phyloP scores from a whole-genome alignment of 2,888 invertebrate species.

The Homarus gammarus region DNA sequence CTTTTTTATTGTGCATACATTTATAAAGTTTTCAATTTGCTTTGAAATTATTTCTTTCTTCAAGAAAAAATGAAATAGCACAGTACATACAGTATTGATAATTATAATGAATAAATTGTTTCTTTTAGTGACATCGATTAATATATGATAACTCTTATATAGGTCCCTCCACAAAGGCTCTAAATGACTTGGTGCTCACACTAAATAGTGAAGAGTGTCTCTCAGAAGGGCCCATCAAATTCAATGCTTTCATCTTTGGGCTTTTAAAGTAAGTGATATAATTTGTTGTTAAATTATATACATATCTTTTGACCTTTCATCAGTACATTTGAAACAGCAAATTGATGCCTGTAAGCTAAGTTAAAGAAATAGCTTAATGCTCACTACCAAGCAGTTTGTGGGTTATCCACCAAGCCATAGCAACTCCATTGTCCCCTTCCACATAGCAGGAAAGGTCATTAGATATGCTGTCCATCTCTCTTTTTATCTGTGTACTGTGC shows the following conservation, averaged over 20 bases:
- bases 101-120: neutral
- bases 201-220: constrained; percentile 91
- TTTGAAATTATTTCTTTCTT: neutral
- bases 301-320: neutral
- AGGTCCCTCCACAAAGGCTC: constrained; percentile 89
- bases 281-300: too few species aligned
- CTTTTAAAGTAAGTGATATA: constrained; percentile 86
- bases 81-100: too few species aligned
- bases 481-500: too few species aligned
- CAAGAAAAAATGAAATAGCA: too few species aligned
- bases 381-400: too few species aligned
- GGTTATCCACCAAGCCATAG: too few species aligned
- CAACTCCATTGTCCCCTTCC: too few species aligned
- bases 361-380: too few species aligned
- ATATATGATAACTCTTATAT: neutral
- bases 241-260: constrained; percentile 93
- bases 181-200: constrained; percentile 90
- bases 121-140: neutral
- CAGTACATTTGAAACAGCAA: too few species aligned
- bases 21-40: neutral
- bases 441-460: too few species aligned
- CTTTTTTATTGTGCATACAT: neutral
- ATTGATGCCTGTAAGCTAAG: too few species aligned
- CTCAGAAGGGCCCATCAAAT: constrained; percentile 90
- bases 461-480: too few species aligned